Evolutionary conservation across 2,797 vertebrate genomes (phyloP).

Genomic region (Pseudochromis fuscus): DNA sequence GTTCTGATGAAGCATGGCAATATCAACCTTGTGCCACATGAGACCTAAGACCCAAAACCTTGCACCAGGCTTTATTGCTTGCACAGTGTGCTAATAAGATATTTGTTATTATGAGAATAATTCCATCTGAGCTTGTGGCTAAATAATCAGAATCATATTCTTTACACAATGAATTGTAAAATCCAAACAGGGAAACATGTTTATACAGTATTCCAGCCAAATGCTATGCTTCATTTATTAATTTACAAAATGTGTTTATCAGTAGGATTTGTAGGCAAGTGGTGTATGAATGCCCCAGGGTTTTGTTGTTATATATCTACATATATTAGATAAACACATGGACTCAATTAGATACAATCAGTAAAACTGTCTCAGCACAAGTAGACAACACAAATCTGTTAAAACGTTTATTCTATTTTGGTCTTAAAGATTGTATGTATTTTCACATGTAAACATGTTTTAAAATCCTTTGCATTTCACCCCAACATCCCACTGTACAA

Average conservation of each 20-base stretch:
- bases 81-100: constrained; percentile 14
- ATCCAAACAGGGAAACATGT: neutral
- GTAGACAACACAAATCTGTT: constrained; percentile 50
- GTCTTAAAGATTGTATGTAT: constrained; percentile 46
- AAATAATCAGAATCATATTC: constrained; percentile 13
- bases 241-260: neutral
- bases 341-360: constrained; percentile 3
- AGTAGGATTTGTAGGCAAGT: neutral
- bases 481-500: constrained; percentile 40
- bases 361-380: constrained; percentile 28
- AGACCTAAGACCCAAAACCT: neutral
- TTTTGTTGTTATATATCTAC: neutral
- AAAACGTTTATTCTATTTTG: constrained; percentile 80
- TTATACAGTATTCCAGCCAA: neutral
- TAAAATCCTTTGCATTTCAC: constrained; percentile 49
- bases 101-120: constrained; percentile 18
- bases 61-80: neutral
- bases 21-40: neutral
- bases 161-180: neutral
- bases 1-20: neutral
- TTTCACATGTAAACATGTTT: constrained; percentile 68
- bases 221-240: constrained; percentile 5
- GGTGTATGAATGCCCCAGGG: neutral
- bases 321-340: neutral
- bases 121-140: neutral